A percentile compares a stretch with the other conserved stretches of the same genome.
Conservation (phyloP, 2,113 vertebrate species). For the Fukomys damarensis region DNA sequence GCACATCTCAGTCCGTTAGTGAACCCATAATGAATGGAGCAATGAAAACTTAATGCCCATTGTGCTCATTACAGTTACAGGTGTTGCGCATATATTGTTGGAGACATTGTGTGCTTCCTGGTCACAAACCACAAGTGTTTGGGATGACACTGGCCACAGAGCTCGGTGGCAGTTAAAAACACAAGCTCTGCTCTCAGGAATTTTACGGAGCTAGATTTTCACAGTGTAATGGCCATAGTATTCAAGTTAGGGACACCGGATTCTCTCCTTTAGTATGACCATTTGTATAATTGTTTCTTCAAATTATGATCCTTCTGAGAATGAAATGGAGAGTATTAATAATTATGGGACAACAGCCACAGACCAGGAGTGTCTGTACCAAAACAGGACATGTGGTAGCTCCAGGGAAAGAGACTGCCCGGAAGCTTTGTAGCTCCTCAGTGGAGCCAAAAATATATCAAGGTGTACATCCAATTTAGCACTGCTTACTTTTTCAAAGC, state of each 20-base stretch:
- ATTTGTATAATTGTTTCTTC: not conserved
- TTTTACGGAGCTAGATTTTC: slow-evolving; percentile 21
- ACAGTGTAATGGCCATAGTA: not conserved
- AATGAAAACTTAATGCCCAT: not conserved
- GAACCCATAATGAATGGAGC: not conserved
- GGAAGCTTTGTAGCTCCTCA: not conserved
- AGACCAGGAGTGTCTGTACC: not conserved
- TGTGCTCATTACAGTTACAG: not conserved
- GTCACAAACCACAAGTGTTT: not conserved
- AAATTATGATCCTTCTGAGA: not conserved
- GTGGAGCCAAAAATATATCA: not conserved
- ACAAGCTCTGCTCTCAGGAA: not conserved
- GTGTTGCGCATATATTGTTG: not conserved
- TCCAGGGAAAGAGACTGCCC: not conserved
- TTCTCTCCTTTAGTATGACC: not conserved
- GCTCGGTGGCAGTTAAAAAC: not conserved
- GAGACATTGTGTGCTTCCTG: not conserved
- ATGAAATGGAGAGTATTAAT: not conserved
- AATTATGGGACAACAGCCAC: not conserved
- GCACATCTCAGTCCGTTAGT: not conserved
- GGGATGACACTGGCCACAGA: not conserved
- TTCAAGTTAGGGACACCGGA: not conserved
- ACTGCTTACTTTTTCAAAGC: not conserved
- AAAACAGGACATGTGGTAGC: not conserved
- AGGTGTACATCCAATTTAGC: not conserved